A percentile compares a stretch with the other conserved stretches of the same genome.
phyloP scores from a whole-genome alignment of 2,888 invertebrate genomes.

The Kuschelorhynchus macadamiae region DNA sequence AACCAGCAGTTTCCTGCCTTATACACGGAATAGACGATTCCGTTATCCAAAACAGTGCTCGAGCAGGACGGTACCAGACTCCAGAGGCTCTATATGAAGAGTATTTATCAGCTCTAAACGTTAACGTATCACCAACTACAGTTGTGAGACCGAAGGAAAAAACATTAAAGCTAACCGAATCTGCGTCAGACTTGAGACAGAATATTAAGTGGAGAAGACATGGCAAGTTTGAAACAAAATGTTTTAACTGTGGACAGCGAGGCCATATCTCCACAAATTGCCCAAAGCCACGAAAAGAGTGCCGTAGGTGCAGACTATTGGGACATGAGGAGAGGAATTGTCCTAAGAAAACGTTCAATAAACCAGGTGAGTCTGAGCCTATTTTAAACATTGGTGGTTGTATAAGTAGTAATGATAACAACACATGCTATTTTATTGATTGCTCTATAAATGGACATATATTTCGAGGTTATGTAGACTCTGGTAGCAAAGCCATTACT shows the following conservation, averaged over 20 bases:
- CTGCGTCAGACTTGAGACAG: not conserved
- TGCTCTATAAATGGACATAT: not conserved
- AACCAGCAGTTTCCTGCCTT: slow-evolving; percentile 8
- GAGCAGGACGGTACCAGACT: slow-evolving; percentile 5
- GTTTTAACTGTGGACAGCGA: too few relatives aligned
- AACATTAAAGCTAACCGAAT: not conserved
- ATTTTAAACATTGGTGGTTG: not conserved
- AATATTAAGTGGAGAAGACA: too few relatives aligned
- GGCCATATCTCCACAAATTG: too few relatives aligned
- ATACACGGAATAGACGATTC: slow-evolving; percentile 9
- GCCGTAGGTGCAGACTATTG: too few relatives aligned
- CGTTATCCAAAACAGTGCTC: slow-evolving; percentile 1
- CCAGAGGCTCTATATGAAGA: slow-evolving; percentile 9
- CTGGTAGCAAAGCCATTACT: not conserved
- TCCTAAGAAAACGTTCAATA: too few relatives aligned
- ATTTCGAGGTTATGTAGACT: not conserved
- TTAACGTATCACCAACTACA: not conserved
- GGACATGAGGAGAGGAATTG: too few relatives aligned
- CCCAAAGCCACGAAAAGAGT: too few relatives aligned
- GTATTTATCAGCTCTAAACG: not conserved
- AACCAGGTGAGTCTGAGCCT: not conserved
- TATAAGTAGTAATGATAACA: not conserved
- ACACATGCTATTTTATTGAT: not conserved
- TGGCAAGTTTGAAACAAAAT: not conserved
- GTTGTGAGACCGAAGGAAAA: not conserved